Evolutionary conservation across 2,797 vertebrate genomes (phyloP).

Genomic region (Monodelphis domestica): DNA sequence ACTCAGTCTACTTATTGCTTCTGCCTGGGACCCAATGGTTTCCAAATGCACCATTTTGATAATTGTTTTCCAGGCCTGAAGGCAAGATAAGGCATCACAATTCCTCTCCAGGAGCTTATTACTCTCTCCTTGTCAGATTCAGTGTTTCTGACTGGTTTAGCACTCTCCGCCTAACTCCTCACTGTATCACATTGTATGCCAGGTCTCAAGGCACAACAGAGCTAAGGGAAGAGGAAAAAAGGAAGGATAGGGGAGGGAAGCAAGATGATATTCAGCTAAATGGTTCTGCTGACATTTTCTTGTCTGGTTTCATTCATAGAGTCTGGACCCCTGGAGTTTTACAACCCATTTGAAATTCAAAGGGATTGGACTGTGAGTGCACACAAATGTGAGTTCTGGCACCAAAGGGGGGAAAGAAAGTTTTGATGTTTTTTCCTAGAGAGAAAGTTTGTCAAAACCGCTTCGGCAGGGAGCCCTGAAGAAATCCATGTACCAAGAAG

Average conservation of each 20-base stretch:
- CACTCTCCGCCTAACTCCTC: slow-evolving; percentile 58
- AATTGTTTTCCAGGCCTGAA: slow-evolving; percentile 74
- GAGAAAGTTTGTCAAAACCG: slow-evolving; percentile 75
- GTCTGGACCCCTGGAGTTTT: slow-evolving; percentile 64
- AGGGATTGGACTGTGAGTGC: slow-evolving; percentile 38
- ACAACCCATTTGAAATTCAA: slow-evolving; percentile 66
- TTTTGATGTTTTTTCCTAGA: background rate
- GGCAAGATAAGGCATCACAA: slow-evolving; percentile 25
- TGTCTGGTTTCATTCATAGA: slow-evolving; percentile 71
- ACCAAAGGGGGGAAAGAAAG: background rate
- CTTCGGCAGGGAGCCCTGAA: slow-evolving; percentile 58
- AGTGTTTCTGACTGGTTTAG: slow-evolving; percentile 64
- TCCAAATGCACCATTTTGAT: slow-evolving; percentile 62
- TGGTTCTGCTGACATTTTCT: slow-evolving; percentile 60
- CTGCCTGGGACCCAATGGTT: slow-evolving; percentile 55
- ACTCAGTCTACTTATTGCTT: slow-evolving; percentile 53
- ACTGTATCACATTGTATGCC: slow-evolving; percentile 38
- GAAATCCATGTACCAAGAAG: slow-evolving; percentile 48
- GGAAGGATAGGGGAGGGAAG: background rate
- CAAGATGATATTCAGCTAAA: slow-evolving; percentile 51
- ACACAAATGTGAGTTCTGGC: slow-evolving; percentile 48
- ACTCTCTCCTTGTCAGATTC: slow-evolving; percentile 60
- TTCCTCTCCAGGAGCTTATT: slow-evolving; percentile 46
- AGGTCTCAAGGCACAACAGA: slow-evolving; percentile 39
- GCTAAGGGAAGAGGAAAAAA: slow-evolving; percentile 36